Base-by-base conservation (phyloP, 2,113 vertebrate genomes). In the Uropsilus gracilis region DNA sequence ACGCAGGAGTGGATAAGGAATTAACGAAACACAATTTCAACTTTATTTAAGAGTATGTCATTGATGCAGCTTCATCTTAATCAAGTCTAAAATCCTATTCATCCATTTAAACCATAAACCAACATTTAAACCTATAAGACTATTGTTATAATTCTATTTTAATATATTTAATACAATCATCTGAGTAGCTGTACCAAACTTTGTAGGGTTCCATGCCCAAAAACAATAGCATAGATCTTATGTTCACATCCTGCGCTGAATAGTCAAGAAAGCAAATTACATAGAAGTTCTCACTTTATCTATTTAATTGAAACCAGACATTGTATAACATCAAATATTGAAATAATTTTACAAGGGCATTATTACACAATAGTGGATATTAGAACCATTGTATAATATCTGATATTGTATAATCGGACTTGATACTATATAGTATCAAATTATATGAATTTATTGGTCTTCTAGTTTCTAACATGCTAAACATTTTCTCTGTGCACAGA, bases 291-390 rank as follows among this genome's bases (percentile, higher is more conserved):
- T 76, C 13, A 48, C 94, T 83, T 93, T 81, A 81, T 53, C 7
- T n/a, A n/a, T n/a, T 92, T 89, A 64, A 77, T 73, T 90, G 59
- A 91, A 92, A 75, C 16, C 26, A 77, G 46, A 39, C 46, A 87
- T 30, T 53, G 30, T 16, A 42, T 30, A 59, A 50, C 17, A 78
- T 85, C 34, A 30, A 10, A 22, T 50, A 61, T 22, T 53, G 28
- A 61, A 55, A 85, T 86, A 86, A 14, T 61, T n/a, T n/a, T n/a
- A n/a, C n/a, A 83, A 94, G 83, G 78, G 9, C 26, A 50, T 7
- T 42, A 4, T 39, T 55, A 6, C 8, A 34, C 89, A 53, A 50
- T 37, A 80, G 57, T 37, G 72, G 59, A 39, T 78, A 57, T 14
- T 83, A 71, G 39, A 42, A 32, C 28, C 39, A 46, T 16, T 73